phyloP scores from a whole-genome alignment of 2,797 vertebrate genomes.

The Eulemur albifrons region DNA sequence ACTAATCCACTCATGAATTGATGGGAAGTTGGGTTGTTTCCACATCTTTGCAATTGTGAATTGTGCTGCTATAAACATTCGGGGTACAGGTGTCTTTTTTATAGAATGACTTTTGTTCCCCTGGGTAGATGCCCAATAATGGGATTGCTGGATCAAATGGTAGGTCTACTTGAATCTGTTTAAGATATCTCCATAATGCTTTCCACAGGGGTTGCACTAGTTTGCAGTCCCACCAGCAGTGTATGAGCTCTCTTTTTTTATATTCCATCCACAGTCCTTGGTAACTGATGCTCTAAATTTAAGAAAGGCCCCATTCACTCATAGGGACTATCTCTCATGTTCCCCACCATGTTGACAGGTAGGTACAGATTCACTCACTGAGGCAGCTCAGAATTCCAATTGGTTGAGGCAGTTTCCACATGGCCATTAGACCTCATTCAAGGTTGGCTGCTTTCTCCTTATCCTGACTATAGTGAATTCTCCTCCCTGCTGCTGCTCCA shows the following conservation, averaged over 20 bases:
- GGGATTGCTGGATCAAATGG: no score
- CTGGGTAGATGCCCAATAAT: no score
- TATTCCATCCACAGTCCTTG: not conserved
- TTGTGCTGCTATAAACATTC: no score
- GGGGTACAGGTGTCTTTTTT: no score
- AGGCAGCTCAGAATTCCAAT: not conserved
- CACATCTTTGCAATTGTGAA: no score
- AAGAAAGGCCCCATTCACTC: not conserved
- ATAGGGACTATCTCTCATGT: not conserved
- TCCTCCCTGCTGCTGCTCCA: not conserved
- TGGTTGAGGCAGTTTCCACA: not conserved
- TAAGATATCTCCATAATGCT: no score
- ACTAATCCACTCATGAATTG: no score
- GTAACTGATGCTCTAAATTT: not conserved
- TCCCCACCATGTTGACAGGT: not conserved
- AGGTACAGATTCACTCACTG: not conserved
- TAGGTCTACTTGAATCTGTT: no score
- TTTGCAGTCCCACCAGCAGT: no score
- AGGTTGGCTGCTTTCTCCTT: not conserved
- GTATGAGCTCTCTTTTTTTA: not conserved
- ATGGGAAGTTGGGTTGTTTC: no score
- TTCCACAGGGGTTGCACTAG: no score
- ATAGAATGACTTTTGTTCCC: no score
- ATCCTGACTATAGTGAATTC: not conserved
- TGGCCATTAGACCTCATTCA: not conserved